Percentiles rank a stretch among this genome's conserved stretches.
phyloP scores from a whole-genome alignment of 1,140 invertebrate species.

The Eubasilissa regina region DNA sequence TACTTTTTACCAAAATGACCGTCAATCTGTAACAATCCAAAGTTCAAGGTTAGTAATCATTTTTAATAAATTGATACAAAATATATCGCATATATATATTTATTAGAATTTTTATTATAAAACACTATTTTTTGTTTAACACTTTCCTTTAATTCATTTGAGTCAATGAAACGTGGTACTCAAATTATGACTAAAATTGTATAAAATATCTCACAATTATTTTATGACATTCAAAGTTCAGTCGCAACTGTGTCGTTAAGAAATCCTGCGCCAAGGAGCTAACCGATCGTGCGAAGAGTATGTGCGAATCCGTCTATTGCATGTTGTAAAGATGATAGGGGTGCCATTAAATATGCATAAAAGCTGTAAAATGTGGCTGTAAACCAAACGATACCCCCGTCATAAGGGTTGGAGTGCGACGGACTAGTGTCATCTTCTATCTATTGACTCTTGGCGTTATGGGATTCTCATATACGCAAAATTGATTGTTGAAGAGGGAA shows the following conservation, averaged over 20 bases:
- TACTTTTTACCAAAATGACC: conserved; percentile 38
- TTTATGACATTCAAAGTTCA: neutral
- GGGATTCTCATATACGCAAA: neutral
- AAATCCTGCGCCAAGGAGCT: neutral
- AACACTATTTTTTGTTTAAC: too few relatives aligned
- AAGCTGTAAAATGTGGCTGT: conserved; percentile 72
- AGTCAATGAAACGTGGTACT: too few relatives aligned
- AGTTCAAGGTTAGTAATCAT: neutral
- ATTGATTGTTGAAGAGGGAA: conserved; percentile 19
- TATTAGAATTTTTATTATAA: too few relatives aligned
- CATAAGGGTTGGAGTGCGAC: neutral
- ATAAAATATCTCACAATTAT: neutral
- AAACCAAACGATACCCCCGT: conserved; percentile 56
- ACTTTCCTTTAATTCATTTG: too few relatives aligned
- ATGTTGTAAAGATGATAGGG: conserved; percentile 69
- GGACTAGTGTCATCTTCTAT: neutral
- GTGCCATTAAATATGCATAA: conserved; percentile 72
- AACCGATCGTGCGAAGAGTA: conserved; percentile 30
- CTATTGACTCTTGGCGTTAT: neutral
- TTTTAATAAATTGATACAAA: too few relatives aligned
- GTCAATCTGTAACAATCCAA: conserved; percentile 51
- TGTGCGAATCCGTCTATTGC: conserved; percentile 46
- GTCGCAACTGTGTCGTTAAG: conserved; percentile 6
- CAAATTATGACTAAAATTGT: too few relatives aligned
- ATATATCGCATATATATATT: too few relatives aligned